These are phyloP conservation scores for Euplexia lucipara DNA, from an alignment of 2,888 invertebrate genomes.

Conservation along the genomic window DNA sequence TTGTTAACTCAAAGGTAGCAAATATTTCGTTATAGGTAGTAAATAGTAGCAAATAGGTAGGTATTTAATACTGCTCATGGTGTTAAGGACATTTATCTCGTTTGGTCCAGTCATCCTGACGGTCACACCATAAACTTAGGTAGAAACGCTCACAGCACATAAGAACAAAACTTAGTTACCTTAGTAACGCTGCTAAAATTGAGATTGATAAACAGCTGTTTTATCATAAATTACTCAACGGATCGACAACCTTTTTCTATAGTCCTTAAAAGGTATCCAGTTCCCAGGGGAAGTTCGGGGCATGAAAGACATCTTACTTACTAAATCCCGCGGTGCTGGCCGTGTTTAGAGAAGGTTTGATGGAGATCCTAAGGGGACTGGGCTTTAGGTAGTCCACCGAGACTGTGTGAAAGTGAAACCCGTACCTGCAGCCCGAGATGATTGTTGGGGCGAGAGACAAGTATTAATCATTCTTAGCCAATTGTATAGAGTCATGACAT, in stretches of 20 bases:
- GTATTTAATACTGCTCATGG: too few relatives aligned
- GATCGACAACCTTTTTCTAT: conserved; percentile 3
- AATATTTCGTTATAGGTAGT: too few relatives aligned
- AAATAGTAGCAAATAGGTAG: too few relatives aligned
- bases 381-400: too few relatives aligned
- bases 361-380: too few relatives aligned
- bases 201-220: background rate
- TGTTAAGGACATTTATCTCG: too few relatives aligned
- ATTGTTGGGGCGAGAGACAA: background rate
- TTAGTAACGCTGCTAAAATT: background rate
- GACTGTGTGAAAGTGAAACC: too few relatives aligned
- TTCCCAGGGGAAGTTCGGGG: background rate
- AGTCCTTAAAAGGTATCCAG: background rate
- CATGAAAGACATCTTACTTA: conserved; percentile 21
- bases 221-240: background rate
- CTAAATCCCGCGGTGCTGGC: background rate
- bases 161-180: background rate
- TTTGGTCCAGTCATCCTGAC: too few relatives aligned
- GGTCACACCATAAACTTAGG: too few relatives aligned
- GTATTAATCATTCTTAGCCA: background rate
- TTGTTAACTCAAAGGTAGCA: too few relatives aligned
- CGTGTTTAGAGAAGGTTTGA: conserved; percentile 3
- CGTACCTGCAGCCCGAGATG: background rate
- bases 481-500: background rate
- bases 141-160: too few relatives aligned